Evolutionary conservation across 1,140 invertebrate species (phyloP).

Genomic region (Cyclina sinensis): DNA sequence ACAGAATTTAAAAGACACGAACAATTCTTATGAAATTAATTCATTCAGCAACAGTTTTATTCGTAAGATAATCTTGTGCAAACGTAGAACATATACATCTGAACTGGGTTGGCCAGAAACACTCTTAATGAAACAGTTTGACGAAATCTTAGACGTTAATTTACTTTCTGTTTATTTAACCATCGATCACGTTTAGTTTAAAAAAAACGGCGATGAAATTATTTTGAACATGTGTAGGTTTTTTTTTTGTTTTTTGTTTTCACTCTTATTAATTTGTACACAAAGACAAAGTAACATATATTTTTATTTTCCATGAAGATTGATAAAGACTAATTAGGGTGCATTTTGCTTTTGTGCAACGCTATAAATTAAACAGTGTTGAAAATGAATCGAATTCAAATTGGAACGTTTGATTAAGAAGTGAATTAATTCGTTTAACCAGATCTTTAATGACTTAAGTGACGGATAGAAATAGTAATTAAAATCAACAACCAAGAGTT

Average conservation of each 20-base stretch:
- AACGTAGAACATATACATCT: too few relatives aligned
- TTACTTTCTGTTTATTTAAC: background rate
- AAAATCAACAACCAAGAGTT: constrained; percentile 9
- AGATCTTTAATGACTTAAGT: constrained; percentile 27
- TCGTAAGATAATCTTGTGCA: too few relatives aligned
- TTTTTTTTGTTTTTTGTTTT: constrained; percentile 18
- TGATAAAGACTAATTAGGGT: constrained; percentile 8
- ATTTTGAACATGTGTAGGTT: constrained; percentile 1
- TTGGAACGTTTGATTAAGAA: constrained; percentile 14
- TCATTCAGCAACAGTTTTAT: too few relatives aligned
- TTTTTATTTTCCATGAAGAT: background rate
- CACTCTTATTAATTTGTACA: too few relatives aligned
- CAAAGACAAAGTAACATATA: constrained; percentile 13
- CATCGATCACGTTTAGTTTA: background rate
- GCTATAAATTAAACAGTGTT: constrained; percentile 9
- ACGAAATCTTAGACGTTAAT: background rate
- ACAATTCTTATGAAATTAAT: too few relatives aligned
- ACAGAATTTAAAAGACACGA: too few relatives aligned
- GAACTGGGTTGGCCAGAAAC: too few relatives aligned
- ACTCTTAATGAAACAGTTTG: background rate
- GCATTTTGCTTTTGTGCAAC: constrained; percentile 26
- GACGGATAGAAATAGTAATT: constrained; percentile 34
- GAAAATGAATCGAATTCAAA: constrained; percentile 50
- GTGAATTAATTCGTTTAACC: background rate
- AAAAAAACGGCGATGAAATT: background rate